phyloP scores from a whole-genome alignment of 2,888 invertebrate species.

The Leucophenga montana region DNA sequence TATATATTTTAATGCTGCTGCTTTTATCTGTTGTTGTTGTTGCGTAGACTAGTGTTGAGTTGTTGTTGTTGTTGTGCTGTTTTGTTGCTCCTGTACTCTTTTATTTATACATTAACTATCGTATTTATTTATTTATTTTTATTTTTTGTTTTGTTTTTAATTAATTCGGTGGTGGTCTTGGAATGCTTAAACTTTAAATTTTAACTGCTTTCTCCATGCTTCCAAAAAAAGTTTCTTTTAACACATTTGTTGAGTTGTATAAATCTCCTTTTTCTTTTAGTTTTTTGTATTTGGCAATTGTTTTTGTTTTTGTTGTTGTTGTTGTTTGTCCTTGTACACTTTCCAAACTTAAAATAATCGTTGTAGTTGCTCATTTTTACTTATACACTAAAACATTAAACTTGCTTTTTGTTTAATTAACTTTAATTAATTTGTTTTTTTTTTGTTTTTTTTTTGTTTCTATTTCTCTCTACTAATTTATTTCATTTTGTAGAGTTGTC shows the following conservation, averaged over 20 bases:
- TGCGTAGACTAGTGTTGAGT: constrained; percentile 22
- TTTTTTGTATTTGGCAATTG: constrained; percentile 23
- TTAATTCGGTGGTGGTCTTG: constrained; percentile 56
- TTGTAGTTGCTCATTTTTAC: constrained; percentile 9
- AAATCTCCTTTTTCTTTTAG: neutral
- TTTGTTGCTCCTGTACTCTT: constrained; percentile 12
- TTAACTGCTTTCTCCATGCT: constrained; percentile 37
- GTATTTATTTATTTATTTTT: no score
- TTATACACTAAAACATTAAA: neutral
- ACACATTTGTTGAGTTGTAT: neutral
- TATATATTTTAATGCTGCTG: no score
- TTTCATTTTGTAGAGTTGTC: neutral
- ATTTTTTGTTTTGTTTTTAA: constrained; percentile 31
- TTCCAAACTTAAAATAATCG: constrained; percentile 21
- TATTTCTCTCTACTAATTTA: neutral
- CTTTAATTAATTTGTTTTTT: constrained; percentile 7
- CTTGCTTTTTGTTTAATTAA: constrained; percentile 20
- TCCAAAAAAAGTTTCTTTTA: neutral
- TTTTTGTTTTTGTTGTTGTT: constrained; percentile 6
- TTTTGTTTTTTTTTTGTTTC: neutral
- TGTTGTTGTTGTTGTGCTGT: constrained; percentile 28
- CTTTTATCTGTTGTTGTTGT: neutral
- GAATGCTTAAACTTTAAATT: constrained; percentile 57
- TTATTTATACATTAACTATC: constrained; percentile 30
- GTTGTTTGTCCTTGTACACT: neutral